Percentiles rank a stretch among this genome's conserved stretches.
Evolutionary conservation across 2,113 vertebrate genomes (phyloP).

Genomic region (Ptilorrhoa leucosticta): DNA sequence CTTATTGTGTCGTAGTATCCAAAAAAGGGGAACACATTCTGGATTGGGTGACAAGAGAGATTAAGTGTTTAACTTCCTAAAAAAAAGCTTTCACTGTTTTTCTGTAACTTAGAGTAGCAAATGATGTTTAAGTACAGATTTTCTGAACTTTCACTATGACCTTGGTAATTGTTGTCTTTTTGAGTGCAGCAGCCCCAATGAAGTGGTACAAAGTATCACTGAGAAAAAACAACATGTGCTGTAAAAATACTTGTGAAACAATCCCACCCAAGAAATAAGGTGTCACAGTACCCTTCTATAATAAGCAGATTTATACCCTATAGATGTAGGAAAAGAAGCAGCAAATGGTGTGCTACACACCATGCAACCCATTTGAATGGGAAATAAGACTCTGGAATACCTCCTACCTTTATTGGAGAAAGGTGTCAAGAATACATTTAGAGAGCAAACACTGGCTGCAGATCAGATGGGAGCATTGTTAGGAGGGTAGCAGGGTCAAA

Average conservation of each 20-base stretch:
- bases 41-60: background rate
- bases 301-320: background rate
- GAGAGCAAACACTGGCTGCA: background rate
- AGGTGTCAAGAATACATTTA: background rate
- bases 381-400: background rate
- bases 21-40: background rate
- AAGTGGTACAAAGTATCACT: background rate
- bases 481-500: background rate
- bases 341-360: background rate
- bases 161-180: background rate
- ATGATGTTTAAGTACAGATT: background rate
- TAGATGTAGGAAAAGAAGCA: background rate
- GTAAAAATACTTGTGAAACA: background rate
- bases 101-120: background rate
- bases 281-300: background rate
- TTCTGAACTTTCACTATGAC: background rate
- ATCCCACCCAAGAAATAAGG: background rate
- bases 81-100: background rate
- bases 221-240: background rate
- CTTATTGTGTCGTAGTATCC: background rate
- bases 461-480: background rate
- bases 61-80: background rate
- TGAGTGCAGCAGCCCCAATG: background rate
- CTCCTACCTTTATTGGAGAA: background rate
- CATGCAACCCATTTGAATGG: background rate